A percentile compares a stretch with the other conserved stretches of the same genome.
Conservation (phyloP, 2,888 invertebrate genomes). For the Myathropa florea region DNA sequence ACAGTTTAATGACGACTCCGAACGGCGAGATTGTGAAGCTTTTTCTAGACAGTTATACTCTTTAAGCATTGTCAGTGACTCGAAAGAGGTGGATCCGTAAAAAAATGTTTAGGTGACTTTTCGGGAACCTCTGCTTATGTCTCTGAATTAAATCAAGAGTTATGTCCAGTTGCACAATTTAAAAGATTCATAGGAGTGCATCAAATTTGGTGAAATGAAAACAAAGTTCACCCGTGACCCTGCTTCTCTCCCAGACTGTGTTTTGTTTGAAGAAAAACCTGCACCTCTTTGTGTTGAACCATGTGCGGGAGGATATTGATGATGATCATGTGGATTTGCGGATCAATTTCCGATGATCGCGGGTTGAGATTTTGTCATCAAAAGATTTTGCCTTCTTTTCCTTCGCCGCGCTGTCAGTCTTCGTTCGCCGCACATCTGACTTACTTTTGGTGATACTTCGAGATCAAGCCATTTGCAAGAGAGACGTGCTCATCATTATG, state of each 20-base stretch:
- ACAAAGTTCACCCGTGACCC: not conserved
- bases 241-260: constrained; percentile 17
- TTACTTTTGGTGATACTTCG: constrained; percentile 48
- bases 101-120: too few species aligned
- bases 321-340: constrained; percentile 50
- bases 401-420: not conserved
- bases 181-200: too few species aligned
- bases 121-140: too few species aligned
- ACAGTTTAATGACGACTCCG: too few species aligned
- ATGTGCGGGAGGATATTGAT: constrained; percentile 55
- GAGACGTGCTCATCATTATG: constrained; percentile 20
- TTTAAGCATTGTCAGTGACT: too few species aligned
- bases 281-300: constrained; percentile 8
- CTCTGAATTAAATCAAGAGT: too few species aligned
- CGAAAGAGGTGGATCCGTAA: too few species aligned
- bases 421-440: not conserved
- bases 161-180: too few species aligned
- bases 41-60: too few species aligned
- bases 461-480: constrained; percentile 39
- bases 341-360: constrained; percentile 62
- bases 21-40: too few species aligned
- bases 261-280: not conserved
- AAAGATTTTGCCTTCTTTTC: constrained; percentile 15
- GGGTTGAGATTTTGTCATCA: constrained; percentile 62
- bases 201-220: too few species aligned